Evolutionary conservation across 2,888 invertebrate genomes (phyloP), one percentile per base, ranked within the genome.

Genomic region (Cylindroiulus punctatus): DNA sequence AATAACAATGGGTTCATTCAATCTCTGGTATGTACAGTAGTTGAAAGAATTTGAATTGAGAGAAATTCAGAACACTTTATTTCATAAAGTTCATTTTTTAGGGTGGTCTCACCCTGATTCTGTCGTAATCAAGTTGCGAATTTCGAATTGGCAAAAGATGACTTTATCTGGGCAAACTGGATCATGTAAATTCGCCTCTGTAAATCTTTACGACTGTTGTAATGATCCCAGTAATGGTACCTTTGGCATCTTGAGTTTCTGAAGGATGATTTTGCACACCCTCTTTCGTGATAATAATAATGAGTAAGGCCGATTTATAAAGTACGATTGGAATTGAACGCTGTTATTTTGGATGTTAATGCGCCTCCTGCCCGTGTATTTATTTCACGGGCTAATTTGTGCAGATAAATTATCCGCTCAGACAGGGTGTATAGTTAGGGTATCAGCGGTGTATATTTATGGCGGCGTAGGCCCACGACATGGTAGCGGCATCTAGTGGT

Each of bases 261-360:
- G 26, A 65, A 65, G 65, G 26, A 26, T 22, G 5, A 26, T 65
- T 65, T 65, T 26, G 65, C 65, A 65, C 65, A n/a, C 65, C 65
- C 65, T 65, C 65, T 65, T 65, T 26, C 12, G 26, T 19, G 52
- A 52, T 52, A 52, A 52, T 52, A 52, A 52, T 52, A 52, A 22
- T 65, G 65, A 65, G 65, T 26, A 65, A 4, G 22, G 26, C 65
- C 65, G n/a, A 26, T 65, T 65, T 65, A 22, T 65, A 65, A 8
- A 65, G 65, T 65, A 65, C 65, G 65, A 65, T 65, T 65, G 65
- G 65, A 65, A 65, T 65, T 65, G 65, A 65, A 65, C n/a, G 65
- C 65, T 65, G 65, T 65, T 65, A 65, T 65, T 65, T 65, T 65
- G 12, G 65, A 65, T 65, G 65, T 65, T 26, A 65, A 65, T 65